Conservation (phyloP, 2,113 vertebrate genomes). For the Nyctibius bracteatus region DNA sequence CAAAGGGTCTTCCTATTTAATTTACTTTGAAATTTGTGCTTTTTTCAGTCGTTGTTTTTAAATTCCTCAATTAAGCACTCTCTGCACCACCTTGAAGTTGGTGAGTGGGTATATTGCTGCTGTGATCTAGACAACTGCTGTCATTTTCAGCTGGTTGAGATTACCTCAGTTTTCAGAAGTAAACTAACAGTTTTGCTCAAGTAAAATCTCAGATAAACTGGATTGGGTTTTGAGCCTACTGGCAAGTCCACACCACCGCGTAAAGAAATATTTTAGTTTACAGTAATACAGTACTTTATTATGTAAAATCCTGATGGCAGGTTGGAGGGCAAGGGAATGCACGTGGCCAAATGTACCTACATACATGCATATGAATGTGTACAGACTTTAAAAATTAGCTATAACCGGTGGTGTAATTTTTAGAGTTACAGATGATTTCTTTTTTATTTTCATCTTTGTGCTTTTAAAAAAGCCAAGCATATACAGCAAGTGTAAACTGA, state of each 20-base stretch:
- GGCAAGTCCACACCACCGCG: not conserved
- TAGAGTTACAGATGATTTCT: not conserved
- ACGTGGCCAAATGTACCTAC: not conserved
- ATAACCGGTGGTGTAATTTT: not conserved
- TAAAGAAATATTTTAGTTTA: not conserved
- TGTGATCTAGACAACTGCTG: constrained; percentile 54
- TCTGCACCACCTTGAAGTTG: constrained; percentile 29
- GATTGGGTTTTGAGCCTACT: not conserved
- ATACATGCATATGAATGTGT: not conserved
- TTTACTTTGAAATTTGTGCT: constrained; percentile 56
- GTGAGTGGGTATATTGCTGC: constrained; percentile 14
- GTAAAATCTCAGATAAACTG: not conserved
- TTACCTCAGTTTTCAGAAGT: not conserved
- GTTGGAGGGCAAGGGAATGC: not conserved
- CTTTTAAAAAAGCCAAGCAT: not conserved
- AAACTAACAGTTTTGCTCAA: not conserved
- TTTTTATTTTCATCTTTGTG: not conserved
- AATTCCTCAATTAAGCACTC: constrained; percentile 52
- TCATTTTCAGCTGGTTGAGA: constrained; percentile 23
- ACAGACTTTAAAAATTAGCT: not conserved
- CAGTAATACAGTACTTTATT: not conserved
- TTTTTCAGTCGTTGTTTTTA: constrained; percentile 44
- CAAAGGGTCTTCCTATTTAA: constrained; percentile 25
- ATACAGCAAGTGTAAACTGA: not conserved
- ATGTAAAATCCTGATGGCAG: not conserved